Evolutionary conservation across 1,140 invertebrate genomes (phyloP).

Genomic region (Teleopsis dalmanni): DNA sequence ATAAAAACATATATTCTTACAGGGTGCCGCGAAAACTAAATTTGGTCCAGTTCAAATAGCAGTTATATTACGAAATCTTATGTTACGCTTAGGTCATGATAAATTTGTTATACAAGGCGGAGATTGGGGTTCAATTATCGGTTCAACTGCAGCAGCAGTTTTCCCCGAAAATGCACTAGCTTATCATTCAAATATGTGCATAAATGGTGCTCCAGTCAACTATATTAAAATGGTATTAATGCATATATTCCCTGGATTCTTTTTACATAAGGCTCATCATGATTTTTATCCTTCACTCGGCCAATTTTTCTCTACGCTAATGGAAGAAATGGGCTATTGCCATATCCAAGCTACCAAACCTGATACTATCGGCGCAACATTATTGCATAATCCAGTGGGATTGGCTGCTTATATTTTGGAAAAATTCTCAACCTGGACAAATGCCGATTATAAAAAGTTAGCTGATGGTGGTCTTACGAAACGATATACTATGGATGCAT

Average conservation of each 20-base stretch:
- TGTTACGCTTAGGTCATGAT: conserved; percentile 67
- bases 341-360: conserved; percentile 85
- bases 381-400: conserved; percentile 62
- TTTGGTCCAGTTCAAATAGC: conserved; percentile 57
- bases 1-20: not conserved
- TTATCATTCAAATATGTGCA: conserved; percentile 60
- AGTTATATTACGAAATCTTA: conserved; percentile 72
- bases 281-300: conserved; percentile 57
- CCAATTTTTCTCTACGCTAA: conserved; percentile 43
- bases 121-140: conserved; percentile 69
- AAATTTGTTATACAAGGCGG: conserved; percentile 77
- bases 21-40: conserved; percentile 54
- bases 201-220: conserved; percentile 33
- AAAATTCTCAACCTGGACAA: conserved; percentile 74
- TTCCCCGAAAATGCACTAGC: conserved; percentile 60
- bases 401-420: conserved; percentile 78
- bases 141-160: conserved; percentile 52
- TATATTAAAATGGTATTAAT: conserved; percentile 26
- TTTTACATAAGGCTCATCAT: conserved; percentile 50
- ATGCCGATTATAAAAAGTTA: conserved; percentile 49
- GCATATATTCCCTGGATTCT: conserved; percentile 46
- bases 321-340: conserved; percentile 71
- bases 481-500: conserved; percentile 60
- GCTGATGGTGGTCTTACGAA: conserved; percentile 65
- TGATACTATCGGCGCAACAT: conserved; percentile 68